phyloP scores from a whole-genome alignment of 2,888 invertebrate genomes.

The Andrena marginata region DNA sequence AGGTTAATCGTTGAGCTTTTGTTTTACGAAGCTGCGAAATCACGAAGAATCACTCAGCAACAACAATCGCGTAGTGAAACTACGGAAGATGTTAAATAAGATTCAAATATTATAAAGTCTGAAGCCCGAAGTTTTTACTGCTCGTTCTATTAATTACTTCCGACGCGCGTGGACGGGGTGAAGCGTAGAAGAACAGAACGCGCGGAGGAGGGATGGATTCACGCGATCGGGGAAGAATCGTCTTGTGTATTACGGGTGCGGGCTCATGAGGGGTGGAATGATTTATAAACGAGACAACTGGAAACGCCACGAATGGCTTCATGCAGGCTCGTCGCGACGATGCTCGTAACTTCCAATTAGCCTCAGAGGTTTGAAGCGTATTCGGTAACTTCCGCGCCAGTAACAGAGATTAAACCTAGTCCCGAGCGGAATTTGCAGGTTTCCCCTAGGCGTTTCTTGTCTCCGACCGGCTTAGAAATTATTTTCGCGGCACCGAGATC shows the following conservation, averaged over 20 bases:
- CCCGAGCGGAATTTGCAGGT: constrained; percentile 26
- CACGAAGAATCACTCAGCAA: too few species aligned
- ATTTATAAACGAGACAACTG: constrained; percentile 71
- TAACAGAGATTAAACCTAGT: constrained; percentile 50
- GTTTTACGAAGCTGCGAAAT: background rate
- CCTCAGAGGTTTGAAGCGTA: constrained; percentile 49
- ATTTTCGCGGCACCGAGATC: background rate
- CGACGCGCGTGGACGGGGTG: too few species aligned
- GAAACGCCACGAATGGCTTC: constrained; percentile 65
- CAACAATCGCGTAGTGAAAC: too few species aligned
- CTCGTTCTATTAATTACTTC: too few species aligned
- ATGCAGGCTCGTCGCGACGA: constrained; percentile 57
- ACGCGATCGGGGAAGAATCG: constrained; percentile 58
- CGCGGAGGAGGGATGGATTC: constrained; percentile 11
- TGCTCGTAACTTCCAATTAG: constrained; percentile 72
- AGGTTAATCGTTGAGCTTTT: background rate
- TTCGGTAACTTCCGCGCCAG: constrained; percentile 58
- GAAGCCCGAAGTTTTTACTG: background rate
- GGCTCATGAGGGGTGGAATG: constrained; percentile 57
- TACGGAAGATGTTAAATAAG: too few species aligned
- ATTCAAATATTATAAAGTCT: background rate
- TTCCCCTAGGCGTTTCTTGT: constrained; percentile 11
- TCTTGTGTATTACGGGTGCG: constrained; percentile 57
- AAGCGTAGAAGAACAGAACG: background rate
- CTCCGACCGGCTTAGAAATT: constrained; percentile 1